Base-by-base conservation (phyloP, 2,797 vertebrate genomes). In the Acipenser oxyrinchus region DNA sequence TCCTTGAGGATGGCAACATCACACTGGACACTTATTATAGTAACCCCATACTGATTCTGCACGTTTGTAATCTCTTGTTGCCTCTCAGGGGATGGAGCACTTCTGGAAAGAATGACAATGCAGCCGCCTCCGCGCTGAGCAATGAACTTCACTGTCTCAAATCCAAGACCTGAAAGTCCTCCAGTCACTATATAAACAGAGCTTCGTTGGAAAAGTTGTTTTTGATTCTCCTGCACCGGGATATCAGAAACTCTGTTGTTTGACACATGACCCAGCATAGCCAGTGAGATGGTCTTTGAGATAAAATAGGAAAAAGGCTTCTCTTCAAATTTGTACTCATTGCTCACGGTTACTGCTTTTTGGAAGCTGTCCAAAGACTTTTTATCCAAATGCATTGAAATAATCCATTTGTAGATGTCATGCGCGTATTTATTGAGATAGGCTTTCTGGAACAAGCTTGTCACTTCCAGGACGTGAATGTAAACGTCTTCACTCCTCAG, bases 81-180 rank as follows among this genome's bases (percentile, higher is more conserved):
- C 51, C 80, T 81, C 71, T 91, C 81, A 2, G 70, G 63, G 15
- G 77, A 87, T 9, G 76, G 76, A 49, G n/a, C 66, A 63, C 82
- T 84, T 77, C 91, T 87, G 69, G 92, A 94, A 10, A 94, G 74
- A n/a, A 91, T 89, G 23, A 78, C 87, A 74, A 94, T 85, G 62
- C 70, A 80, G 0, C 85, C 79, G 11, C 93, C 92, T 65, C 90
- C 91, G 1, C 88, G 89, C 52, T 76, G 48, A 0, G 83, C 85
- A 66, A 95, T 90, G 76, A 94, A 95, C 74, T 85, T 93, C 50
- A 94, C 88, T 0, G 93, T 95, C 81, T 94, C 90, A 71, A 92
- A 86, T 10, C 92, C 93, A 76, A 96, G 87, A 7, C 93, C 93
- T 49, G 92, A 91, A 18, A 94, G 86, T 0, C 93, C 93, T n/a